Evolutionary conservation across 2,888 invertebrate genomes (phyloP), one percentile per base, ranked within the genome.

Genomic region (Rutpela maculata): DNA sequence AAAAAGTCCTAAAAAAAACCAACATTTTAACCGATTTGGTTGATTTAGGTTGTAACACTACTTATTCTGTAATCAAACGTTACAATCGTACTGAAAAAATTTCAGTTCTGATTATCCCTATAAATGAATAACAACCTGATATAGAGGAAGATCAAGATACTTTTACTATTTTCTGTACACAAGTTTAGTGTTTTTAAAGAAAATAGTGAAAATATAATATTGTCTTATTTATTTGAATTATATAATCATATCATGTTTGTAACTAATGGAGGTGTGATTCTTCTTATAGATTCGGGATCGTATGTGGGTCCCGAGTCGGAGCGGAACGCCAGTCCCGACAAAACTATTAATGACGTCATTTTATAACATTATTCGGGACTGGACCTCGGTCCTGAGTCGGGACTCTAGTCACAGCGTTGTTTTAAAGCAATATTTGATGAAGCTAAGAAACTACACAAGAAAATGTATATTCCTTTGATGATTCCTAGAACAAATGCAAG

Each of bases 81-180:
- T 56, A n/a, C 56, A 56, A 18, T 56, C n/a, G 56, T 56, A 56
- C 56, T 56, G 56, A n/a, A n/a, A 50, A 50, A 50, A 50, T 50
- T 50, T 9, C 50, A 50, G 50, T 50, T 50, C 50, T 2, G 50
- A 50, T 50, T 50, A 9, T 2, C 50, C 50, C n/a, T 50, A 50
- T 50, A 50, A 50, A 50, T 50, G 50, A 50, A 50, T 9, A 56
- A 56, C 56, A 56, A 56, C 56, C n/a, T n/a, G 6, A 56, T 56
- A 56, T 56, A 56, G 56, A n/a, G n/a, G 56, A 56, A 56, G n/a
- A 56, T 56, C 56, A 56, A 56, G n/a, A 56, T 56, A 56, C 56
- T 38, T 38, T 7, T 9, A 7, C 43, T 43, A 43, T 43, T 43
- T 43, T 43, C 7, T 43, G 12, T 43, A 43, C 9, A 43, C 43